Conservation (phyloP, 2,888 invertebrate species). For the Hypercompe scribonia region DNA sequence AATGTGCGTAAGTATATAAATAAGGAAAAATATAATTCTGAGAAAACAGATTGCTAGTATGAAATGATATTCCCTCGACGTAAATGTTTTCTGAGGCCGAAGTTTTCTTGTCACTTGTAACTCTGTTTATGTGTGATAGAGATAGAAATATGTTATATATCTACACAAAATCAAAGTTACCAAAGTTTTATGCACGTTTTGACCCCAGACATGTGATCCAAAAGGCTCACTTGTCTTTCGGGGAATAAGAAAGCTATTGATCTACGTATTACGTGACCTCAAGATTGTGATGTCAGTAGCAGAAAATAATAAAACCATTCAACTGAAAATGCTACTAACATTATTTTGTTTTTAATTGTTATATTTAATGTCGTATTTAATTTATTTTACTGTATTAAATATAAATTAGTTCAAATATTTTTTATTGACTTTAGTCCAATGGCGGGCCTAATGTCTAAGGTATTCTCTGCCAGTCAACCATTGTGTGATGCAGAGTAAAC, state of each 20-base stretch:
- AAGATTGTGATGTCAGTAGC: background rate
- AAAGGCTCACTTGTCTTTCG: background rate
- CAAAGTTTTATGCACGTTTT: slow-evolving; percentile 46
- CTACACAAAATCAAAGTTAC: background rate
- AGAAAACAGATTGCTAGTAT: background rate
- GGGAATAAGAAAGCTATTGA: slow-evolving; percentile 4
- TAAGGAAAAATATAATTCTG: no score
- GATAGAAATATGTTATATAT: slow-evolving; percentile 49
- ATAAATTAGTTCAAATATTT: no score
- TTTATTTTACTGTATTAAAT: no score
- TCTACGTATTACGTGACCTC: background rate
- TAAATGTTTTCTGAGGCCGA: slow-evolving; percentile 29
- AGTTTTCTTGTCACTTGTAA: slow-evolving; percentile 42
- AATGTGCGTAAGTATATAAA: no score
- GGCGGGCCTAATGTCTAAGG: no score
- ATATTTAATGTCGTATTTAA: no score
- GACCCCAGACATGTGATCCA: background rate
- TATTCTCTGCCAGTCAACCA: no score
- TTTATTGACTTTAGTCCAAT: no score
- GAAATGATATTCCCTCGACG: background rate
- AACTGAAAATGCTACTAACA: background rate
- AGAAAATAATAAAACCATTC: background rate
- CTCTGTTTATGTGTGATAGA: slow-evolving; percentile 33
- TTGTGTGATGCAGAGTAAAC: no score
- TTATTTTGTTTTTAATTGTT: background rate